These are phyloP conservation scores for Bufo gargarizans DNA, from an alignment of 2,113 vertebrate species.

Conservation along the genomic window DNA sequence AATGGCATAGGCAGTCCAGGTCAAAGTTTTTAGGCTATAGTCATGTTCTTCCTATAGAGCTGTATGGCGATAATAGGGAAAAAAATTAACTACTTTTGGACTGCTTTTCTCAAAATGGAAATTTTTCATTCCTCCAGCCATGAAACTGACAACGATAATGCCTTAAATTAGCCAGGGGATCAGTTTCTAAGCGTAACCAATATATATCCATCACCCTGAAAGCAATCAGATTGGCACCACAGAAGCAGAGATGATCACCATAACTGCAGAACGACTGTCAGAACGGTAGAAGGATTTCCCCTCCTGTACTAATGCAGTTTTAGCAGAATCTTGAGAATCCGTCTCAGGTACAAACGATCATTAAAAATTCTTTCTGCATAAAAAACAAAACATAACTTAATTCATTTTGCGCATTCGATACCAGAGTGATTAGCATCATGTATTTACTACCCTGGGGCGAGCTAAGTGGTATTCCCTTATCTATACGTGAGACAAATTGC, in stretches of 20 bases:
- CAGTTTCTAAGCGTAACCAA: neutral
- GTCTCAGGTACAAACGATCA: neutral
- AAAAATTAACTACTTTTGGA: neutral
- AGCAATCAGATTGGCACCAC: neutral
- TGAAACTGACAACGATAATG: neutral
- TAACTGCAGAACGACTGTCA: neutral
- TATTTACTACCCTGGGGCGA: constrained; percentile 28
- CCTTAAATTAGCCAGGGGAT: neutral
- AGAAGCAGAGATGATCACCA: neutral
- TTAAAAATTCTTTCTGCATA: neutral
- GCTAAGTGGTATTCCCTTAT: constrained; percentile 35
- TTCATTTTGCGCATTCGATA: neutral
- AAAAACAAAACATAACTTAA: constrained; percentile 10
- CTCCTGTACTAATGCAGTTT: neutral
- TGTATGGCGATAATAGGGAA: neutral
- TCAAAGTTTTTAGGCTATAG: neutral
- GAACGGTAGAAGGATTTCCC: neutral
- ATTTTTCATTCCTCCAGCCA: neutral
- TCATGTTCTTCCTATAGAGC: neutral
- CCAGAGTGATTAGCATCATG: constrained; percentile 32
- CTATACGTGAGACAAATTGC: constrained; percentile 26
- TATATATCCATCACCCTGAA: neutral
- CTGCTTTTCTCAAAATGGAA: neutral
- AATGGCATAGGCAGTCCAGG: too few species aligned
- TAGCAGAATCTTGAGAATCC: neutral